These are phyloP conservation scores for Cartodere bifasciata DNA, from an alignment of 2,888 invertebrate species.

Conservation along the genomic window DNA sequence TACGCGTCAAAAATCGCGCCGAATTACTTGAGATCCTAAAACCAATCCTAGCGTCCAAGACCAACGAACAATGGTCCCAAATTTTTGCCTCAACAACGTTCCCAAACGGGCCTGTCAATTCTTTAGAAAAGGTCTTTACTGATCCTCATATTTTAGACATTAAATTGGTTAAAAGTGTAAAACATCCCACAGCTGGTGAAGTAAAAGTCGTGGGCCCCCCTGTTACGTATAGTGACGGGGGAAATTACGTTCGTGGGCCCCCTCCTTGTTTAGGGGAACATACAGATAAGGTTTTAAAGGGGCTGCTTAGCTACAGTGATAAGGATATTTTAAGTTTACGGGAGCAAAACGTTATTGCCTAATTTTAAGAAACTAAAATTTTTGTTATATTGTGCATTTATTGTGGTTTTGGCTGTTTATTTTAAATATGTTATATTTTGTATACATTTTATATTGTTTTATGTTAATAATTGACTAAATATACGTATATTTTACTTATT, in stretches of 20 bases:
- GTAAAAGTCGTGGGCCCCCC: conserved; percentile 78
- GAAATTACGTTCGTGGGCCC: conserved; percentile 54
- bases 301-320: conserved; percentile 50
- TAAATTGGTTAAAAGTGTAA: conserved; percentile 56
- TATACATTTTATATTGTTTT: too few relatives aligned
- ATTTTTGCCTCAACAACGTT: conserved; percentile 63
- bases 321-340: conserved; percentile 43
- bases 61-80: conserved; percentile 60
- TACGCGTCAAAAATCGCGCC: conserved; percentile 63
- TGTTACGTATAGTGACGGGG: conserved; percentile 63
- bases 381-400: too few relatives aligned
- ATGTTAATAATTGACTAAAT: too few relatives aligned
- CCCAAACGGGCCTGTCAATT: conserved; percentile 85
- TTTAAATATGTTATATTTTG: too few relatives aligned
- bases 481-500: too few relatives aligned
- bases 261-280: conserved; percentile 86
- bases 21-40: conserved; percentile 52
- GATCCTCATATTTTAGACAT: conserved; percentile 74
- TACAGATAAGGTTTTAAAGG: conserved; percentile 60
- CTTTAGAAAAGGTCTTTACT: conserved; percentile 69
- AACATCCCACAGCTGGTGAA: conserved; percentile 54
- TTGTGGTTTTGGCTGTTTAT: too few relatives aligned
- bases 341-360: conserved; percentile 36
- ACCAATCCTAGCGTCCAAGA: conserved; percentile 44
- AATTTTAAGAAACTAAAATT: too few relatives aligned